These are phyloP conservation scores for Sylvilagus floridanus DNA, from an alignment of 2,797 vertebrate genomes.

Conservation along the genomic window DNA sequence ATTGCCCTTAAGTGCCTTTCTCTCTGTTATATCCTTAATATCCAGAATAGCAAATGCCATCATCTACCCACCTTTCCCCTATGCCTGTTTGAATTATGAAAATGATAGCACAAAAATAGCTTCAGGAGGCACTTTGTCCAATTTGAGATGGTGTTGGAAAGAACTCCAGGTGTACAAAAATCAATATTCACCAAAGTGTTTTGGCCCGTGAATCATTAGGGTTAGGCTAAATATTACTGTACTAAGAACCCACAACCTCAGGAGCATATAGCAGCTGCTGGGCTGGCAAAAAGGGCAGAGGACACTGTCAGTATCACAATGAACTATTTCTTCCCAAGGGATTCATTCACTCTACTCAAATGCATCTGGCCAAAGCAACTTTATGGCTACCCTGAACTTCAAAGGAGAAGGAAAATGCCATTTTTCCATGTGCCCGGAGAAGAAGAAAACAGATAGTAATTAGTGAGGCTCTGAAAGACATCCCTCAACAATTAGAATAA, in stretches of 20 bases:
- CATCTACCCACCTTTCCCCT: background rate
- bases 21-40: background rate
- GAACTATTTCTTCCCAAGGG: background rate
- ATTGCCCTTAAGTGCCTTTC: background rate
- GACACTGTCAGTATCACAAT: background rate
- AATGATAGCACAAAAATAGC: background rate
- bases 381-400: background rate
- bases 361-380: background rate
- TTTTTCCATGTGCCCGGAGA: background rate
- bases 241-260: background rate
- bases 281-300: background rate
- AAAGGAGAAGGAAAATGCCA: background rate
- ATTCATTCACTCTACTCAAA: background rate
- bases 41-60: background rate
- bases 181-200: background rate
- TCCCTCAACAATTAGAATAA: background rate
- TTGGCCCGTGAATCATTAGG: background rate
- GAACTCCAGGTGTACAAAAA: background rate
- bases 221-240: background rate
- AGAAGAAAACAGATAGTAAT: background rate
- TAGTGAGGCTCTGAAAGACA: background rate
- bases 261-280: background rate
- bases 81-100: conserved; percentile 2
- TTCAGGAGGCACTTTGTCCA: background rate
- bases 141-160: background rate